Evolutionary conservation across 2,797 vertebrate genomes (phyloP), one percentile per base, ranked within the genome.

Genomic region (Premnoplex brunnescens): DNA sequence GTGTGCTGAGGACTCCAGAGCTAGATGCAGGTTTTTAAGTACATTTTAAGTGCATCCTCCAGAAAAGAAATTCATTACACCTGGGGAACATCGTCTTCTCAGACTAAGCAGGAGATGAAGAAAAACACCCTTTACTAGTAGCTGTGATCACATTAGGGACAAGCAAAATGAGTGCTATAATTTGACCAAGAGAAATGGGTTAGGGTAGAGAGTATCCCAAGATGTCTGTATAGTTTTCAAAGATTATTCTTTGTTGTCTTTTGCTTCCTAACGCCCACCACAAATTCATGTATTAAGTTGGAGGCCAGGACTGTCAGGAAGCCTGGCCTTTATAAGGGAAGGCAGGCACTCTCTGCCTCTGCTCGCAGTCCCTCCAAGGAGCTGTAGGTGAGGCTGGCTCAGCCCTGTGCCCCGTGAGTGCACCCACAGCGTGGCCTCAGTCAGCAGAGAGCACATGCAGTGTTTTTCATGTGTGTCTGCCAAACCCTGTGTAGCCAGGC

Each of bases 391-490:
- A 26, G 37, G 44, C 22, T 67, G 15, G 23, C 12, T 27, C 88
- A 83, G 7, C 55, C 66, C n/a, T 63, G 6, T 72, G 46, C 37
- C 44, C 34, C 2, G 1, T 24, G 58, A 36, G 6, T 0, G 0
- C 34, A 52, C 14, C 28, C 63, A 1, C 46, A 30, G 15, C 2
- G 0, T 15, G 64, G 19, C 17, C 39, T 71, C 26, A 43, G 46
- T 12, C 23, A 23, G 34, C 7, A 1, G 8, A 44, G 36, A 81
- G 39, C 51, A 22, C 0, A 0, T 17, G 26, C 41, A 48, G 24
- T 26, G 46, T 56, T 84, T 69, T 48, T 79, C n/a, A 6, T 6
- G 15, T 59, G 14, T 62, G 43, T 59, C 59, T 92, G 75, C 72
- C 48, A 34, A 28, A 49, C 17, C n/a, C 17, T 24, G 1, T 1